A percentile compares a stretch with the other conserved stretches of the same genome.
Evolutionary conservation across 2,888 invertebrate genomes (phyloP).

Genomic region (Drymonia ruficornis): DNA sequence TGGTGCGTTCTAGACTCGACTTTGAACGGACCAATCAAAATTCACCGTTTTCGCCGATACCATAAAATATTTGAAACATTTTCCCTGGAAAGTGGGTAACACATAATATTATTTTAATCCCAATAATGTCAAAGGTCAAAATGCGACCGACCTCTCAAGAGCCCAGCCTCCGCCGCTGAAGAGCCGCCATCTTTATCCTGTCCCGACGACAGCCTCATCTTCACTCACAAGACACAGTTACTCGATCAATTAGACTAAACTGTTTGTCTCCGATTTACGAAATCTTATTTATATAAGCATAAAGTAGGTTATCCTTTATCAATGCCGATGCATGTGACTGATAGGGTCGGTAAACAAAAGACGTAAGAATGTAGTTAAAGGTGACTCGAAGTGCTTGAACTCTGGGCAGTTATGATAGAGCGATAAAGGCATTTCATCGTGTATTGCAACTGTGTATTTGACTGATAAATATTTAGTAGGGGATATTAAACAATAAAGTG

Average conservation of each 20-base stretch:
- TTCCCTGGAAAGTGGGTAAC: too few species aligned
- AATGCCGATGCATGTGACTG: slow-evolving; percentile 67
- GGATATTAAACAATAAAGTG: not conserved
- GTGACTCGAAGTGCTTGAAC: slow-evolving; percentile 29
- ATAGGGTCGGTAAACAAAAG: slow-evolving; percentile 61
- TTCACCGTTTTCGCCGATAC: too few species aligned
- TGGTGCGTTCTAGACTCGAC: too few species aligned
- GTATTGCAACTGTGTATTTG: not conserved
- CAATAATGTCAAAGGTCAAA: not conserved
- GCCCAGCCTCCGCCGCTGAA: slow-evolving; percentile 50
- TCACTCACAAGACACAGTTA: slow-evolving; percentile 27
- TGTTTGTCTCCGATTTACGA: slow-evolving; percentile 50
- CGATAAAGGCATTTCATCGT: not conserved
- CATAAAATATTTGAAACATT: too few species aligned
- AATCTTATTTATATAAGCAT: slow-evolving; percentile 71
- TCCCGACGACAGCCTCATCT: slow-evolving; percentile 70
- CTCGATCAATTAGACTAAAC: slow-evolving; percentile 42
- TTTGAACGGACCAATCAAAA: too few species aligned
- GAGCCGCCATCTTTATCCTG: slow-evolving; percentile 76
- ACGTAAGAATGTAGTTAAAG: slow-evolving; percentile 33
- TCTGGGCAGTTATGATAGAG: slow-evolving; percentile 9
- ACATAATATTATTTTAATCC: too few species aligned
- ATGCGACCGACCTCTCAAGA: slow-evolving; percentile 55
- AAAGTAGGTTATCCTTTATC: slow-evolving; percentile 81
- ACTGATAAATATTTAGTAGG: not conserved